phyloP scores from a whole-genome alignment of 2,797 vertebrate genomes.

The Schizopygopsis malacanthus region DNA sequence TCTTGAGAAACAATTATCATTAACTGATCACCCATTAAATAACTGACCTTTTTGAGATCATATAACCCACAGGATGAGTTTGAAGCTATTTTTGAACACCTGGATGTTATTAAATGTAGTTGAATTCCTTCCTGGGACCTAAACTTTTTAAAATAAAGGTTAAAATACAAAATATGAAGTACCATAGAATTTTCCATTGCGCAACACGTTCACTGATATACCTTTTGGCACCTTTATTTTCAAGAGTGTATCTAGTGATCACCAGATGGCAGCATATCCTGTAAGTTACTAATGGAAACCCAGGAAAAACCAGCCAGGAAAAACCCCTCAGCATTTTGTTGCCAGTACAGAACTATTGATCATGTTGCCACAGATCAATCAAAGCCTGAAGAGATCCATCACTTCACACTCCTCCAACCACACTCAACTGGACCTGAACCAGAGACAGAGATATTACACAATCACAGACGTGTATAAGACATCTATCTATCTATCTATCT shows the following conservation, averaged over 20 bases:
- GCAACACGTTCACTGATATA: neutral
- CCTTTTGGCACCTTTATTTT: neutral
- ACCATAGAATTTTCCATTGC: neutral
- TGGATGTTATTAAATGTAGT: neutral
- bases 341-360: constrained; percentile 26
- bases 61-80: neutral
- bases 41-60: neutral
- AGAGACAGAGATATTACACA: neutral
- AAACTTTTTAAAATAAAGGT: neutral
- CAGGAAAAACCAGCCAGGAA: neutral
- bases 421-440: neutral
- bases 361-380: constrained; percentile 36
- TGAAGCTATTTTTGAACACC: neutral
- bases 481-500: neutral
- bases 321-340: neutral
- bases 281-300: neutral
- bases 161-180: neutral
- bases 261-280: constrained; percentile 34
- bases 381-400: constrained; percentile 13
- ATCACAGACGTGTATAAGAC: neutral
- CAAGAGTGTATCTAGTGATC: neutral
- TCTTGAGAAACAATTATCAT: neutral
- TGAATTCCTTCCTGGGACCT: neutral
- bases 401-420: constrained; percentile 8
- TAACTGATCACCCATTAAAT: neutral